Base-by-base conservation (phyloP, 2,888 invertebrate genomes). In the Pachliopta kotzebuea region DNA sequence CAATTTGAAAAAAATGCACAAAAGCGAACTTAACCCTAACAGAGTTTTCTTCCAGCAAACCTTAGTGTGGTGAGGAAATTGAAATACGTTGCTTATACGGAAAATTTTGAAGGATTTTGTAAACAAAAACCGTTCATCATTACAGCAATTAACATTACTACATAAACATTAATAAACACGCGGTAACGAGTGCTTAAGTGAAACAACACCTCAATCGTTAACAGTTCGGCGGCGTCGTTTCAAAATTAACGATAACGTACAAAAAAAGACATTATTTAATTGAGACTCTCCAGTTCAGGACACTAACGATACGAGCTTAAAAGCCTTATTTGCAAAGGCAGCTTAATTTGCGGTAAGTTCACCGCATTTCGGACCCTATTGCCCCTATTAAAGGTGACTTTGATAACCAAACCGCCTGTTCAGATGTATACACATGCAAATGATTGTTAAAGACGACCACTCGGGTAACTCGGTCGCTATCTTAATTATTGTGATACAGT, bases 401-500 rank as follows among this genome's bases (percentile, higher is more conserved):
- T 59, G 11, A 62, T 62, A 62, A 59, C 65, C 53, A 62, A 59
- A 58, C 58, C 42, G 56, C 49, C 62, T 61, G 62, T 69, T 72
- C 68, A 67, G 64, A 69, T 61, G 68, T 68, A 67, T 70, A 68
- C 65, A 67, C 67, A 77, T 78, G 77, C 74, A 76, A 79, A 80
- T 78, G 73, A 76, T 76, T 74, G 72, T 73, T 71, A 68, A 74
- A 70, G 71, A 69, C 14, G 75, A 72, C 74, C 76, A 76, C 75
- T 76, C 74, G 66, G 71, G 69, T 37, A 71, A 70, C 71, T 72
- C 68, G 68, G 70, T 52, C 65, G 73, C 75, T 79, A 80, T 80
- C 81, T 81, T 81, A 81, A 81, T 81, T 80, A 80, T 77, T 69
- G 69, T 71, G 76, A 79, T 80, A 78, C 75, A 76, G 70, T 69